phyloP scores from a whole-genome alignment of 2,888 invertebrate genomes.

The Onthophagus sagittarius region DNA sequence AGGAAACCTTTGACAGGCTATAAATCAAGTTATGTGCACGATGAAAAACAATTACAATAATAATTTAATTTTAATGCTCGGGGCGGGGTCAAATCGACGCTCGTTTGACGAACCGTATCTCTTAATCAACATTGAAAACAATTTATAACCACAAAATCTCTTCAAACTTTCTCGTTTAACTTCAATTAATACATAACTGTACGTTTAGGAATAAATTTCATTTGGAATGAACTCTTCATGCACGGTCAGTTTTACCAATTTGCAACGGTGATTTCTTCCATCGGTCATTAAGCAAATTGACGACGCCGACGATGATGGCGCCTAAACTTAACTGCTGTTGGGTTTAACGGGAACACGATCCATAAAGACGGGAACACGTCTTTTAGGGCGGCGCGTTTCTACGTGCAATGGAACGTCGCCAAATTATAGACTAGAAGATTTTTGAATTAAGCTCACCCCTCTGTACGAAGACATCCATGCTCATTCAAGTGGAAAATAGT shows the following conservation, averaged over 20 bases:
- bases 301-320: background rate
- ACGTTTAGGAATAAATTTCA: background rate
- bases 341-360: background rate
- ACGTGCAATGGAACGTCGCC: background rate
- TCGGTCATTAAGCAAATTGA: background rate
- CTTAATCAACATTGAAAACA: background rate
- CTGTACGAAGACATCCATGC: background rate
- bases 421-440: background rate
- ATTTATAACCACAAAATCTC: background rate
- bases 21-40: constrained; percentile 4
- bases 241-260: background rate
- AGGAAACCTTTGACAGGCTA: constrained; percentile 10
- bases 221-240: background rate
- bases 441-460: background rate
- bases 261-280: background rate
- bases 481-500: background rate
- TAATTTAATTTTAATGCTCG: constrained; percentile 12
- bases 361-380: background rate
- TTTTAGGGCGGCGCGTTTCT: background rate
- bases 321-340: background rate
- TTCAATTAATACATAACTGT: background rate
- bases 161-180: background rate
- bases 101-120: constrained; percentile 9
- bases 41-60: constrained; percentile 12
- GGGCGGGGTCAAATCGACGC: background rate